phyloP scores from a whole-genome alignment of 2,797 vertebrate species.

The Chloroceryle inda region DNA sequence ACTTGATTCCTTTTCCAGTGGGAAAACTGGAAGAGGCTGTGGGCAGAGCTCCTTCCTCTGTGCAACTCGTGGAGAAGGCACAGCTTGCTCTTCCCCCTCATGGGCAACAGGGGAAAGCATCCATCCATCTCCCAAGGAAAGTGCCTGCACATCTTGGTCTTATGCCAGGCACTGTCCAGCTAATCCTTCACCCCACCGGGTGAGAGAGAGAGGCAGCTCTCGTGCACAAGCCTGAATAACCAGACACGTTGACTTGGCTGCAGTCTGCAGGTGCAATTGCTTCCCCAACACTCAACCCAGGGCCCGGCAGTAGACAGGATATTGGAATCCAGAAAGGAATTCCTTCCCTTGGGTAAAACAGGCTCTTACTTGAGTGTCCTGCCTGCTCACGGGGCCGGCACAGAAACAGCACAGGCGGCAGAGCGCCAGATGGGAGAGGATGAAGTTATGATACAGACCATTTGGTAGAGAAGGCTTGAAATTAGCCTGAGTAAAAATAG shows the following conservation, averaged over 20 bases:
- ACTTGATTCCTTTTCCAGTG: background rate
- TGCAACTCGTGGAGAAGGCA: background rate
- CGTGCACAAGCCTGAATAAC: background rate
- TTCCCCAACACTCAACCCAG: background rate
- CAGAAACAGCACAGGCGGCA: background rate
- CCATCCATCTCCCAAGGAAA: background rate
- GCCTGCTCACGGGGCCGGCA: accelerated
- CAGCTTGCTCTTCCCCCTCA: background rate
- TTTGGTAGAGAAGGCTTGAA: background rate
- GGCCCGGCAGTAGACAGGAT: accelerated
- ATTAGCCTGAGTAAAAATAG: background rate
- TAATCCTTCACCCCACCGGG: background rate
- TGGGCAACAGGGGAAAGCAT: background rate
- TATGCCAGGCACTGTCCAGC: background rate
- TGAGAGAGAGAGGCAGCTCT: background rate
- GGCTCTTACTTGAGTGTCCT: background rate
- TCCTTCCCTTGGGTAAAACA: background rate
- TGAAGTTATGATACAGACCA: background rate
- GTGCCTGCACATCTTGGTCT: background rate
- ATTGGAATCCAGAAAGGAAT: background rate
- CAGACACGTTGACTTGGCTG: background rate
- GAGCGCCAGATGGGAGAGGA: background rate
- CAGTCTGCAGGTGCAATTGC: background rate
- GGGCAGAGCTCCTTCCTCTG: background rate
- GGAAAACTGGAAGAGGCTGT: background rate